Evolutionary conservation across 2,797 vertebrate species (phyloP), one percentile per base, ranked within the genome.

Genomic region (Pseudochromis fuscus): DNA sequence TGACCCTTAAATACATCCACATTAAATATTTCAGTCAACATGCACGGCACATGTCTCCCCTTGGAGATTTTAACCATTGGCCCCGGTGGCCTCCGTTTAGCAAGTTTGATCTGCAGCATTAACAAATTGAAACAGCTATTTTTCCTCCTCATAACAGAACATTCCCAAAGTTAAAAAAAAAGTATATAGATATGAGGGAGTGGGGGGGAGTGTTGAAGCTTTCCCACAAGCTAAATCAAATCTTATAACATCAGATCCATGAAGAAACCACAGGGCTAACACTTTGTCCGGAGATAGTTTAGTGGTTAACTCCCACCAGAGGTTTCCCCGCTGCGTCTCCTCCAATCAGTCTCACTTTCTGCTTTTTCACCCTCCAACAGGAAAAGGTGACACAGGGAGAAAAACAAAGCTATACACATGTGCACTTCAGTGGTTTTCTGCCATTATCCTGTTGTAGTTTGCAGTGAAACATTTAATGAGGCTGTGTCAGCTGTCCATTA

Each of bases 171-270:
- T 25, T 56, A 5, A 50, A 58, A 64, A 67, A 33, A 31, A 2
- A 45, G 9, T n/a, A n/a, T n/a, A n/a, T n/a, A n/a, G n/a, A n/a
- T n/a, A n/a, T n/a, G n/a, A n/a, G n/a, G n/a, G n/a, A n/a, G n/a
- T n/a, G n/a, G 3, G 19, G 15, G 3, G 4, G 33, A 42, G 12
- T 5, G 25, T 23, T 72, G 42, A n/a, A 63, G 44, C 11, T 69
- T 75, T 78, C 70, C 85, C 73, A 77, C 38, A 64, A 55, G 40
- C 69, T 76, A 56, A 67, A 72, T 84, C 15, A 74, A 63, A 67
- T 81, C 25, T 53, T 35, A 48, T 44, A 58, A 65, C 24, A 59
- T 85, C 21, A 40, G 9, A 62, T 63, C 80, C 4, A 28, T 3
- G 24, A 40, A 45, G n/a, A 52, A 63, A 59, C 35, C 3, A 4